Evolutionary conservation across 2,888 invertebrate species (phyloP).

Genomic region (Drosophila austrosaltans): DNA sequence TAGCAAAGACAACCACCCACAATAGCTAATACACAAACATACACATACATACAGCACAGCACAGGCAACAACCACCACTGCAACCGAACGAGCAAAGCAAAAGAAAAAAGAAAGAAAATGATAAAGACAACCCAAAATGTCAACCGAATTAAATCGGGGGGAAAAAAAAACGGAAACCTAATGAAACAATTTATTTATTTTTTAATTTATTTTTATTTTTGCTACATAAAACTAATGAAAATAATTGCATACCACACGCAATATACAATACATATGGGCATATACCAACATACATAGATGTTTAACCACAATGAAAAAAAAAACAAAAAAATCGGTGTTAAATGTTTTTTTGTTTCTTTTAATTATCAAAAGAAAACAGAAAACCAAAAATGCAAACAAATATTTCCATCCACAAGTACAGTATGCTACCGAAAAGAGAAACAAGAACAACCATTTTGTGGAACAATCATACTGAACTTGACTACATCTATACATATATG

Average conservation of each 20-base stretch:
- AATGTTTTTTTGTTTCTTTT: conserved; percentile 39
- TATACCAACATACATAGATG: conserved; percentile 5
- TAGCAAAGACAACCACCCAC: conserved; percentile 24
- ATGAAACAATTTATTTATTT: conserved; percentile 12
- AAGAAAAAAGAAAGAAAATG: conserved; percentile 19
- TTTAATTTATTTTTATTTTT: conserved; percentile 17
- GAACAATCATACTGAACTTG: conserved; percentile 1
- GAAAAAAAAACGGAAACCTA: conserved; percentile 26
- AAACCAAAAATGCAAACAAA: conserved; percentile 14
- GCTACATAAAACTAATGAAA: conserved; percentile 19
- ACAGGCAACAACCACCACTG: conserved; percentile 72
- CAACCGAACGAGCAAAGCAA: conserved; percentile 63
- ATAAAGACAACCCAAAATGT: conserved; percentile 18
- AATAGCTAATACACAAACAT: conserved; percentile 1
- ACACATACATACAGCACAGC: conserved; percentile 33
- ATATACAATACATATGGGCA: conserved; percentile 12
- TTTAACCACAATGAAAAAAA: background rate
- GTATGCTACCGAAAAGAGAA: conserved; percentile 16
- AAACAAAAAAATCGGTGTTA: conserved; percentile 42
- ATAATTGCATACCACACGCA: conserved; percentile 10
- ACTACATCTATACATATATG: background rate
- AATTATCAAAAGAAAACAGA: conserved; percentile 24
- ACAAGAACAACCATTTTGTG: conserved; percentile 26
- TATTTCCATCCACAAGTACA: conserved; percentile 48
- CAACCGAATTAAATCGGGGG: conserved; percentile 9